Conservation (phyloP, 2,113 vertebrate genomes). For the Macquaria ambigua region DNA sequence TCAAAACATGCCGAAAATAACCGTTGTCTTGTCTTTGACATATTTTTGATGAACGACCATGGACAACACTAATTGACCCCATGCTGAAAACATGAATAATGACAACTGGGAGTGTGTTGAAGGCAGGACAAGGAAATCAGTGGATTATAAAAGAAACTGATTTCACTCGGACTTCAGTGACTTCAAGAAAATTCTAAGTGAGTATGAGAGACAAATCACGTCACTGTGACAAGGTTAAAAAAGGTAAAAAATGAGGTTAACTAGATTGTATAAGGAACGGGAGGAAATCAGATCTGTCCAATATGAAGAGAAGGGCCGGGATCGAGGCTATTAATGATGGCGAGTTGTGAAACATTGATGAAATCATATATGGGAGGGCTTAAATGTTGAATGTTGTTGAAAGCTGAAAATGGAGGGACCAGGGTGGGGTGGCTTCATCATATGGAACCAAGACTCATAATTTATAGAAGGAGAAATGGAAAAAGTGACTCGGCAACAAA, state of each 20-base stretch:
- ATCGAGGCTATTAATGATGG: conserved; percentile 37
- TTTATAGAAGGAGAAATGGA: background rate
- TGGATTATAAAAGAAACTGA: conserved; percentile 13
- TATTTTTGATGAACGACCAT: no score
- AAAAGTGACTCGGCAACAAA: background rate
- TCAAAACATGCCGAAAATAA: no score
- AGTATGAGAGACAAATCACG: conserved; percentile 17
- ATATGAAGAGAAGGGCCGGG: conserved; percentile 26
- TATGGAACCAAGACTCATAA: background rate
- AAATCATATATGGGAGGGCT: conserved; percentile 26
- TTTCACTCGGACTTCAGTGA: conserved; percentile 17
- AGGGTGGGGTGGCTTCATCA: background rate
- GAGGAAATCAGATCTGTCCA: conserved; percentile 21
- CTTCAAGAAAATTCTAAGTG: conserved; percentile 9
- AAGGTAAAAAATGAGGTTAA: conserved; percentile 49
- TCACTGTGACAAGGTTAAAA: conserved; percentile 37
- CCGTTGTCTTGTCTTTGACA: no score
- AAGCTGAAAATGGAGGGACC: conserved; percentile 16
- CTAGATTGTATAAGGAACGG: conserved; percentile 3
- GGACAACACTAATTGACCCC: no score
- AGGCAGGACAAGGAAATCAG: conserved; percentile 18
- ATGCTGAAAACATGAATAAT: conserved; percentile 11
- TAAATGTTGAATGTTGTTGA: conserved; percentile 36
- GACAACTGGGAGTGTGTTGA: background rate
- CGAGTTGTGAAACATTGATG: conserved; percentile 53